Base-by-base conservation (phyloP, 53 echinoderm and acorn worm species). In the Echinarachnius parma region DNA sequence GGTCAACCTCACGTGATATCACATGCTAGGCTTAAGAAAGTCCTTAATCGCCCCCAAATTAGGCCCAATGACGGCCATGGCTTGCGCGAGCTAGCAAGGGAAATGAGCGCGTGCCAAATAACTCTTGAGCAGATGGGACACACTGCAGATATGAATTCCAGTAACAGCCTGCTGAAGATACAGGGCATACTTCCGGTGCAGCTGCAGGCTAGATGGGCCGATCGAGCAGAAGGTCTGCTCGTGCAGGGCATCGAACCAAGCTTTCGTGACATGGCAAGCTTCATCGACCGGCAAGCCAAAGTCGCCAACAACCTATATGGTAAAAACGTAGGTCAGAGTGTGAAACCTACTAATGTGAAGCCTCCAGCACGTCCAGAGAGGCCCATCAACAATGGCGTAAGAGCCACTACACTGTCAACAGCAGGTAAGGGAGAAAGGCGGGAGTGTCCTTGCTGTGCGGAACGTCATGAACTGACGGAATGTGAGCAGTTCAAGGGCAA, bases 81-180 rank as follows among this genome's bases (percentile, higher is more conserved):
- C 14, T 50, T 79, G 29, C 48, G 32, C 11, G 75, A 85, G 29
- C 39, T 79, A 31, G 79, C 75, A 42, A 48, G 72, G 18, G 56
- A 79, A 29, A 85, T 85, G 85, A 72, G 66, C 7, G 44, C 27
- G 34, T 79, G 85, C 63, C 62, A 85, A 32, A 62, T 80, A 21
- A 64, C 64, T 3, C 20, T 80, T 24, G 35, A 19, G 2, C 85
- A 85, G 46, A 61, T 80, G 46, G 65, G 75, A 11, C 39, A 74
- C 34, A 45, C 28, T 5, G 60, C 84, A 24, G 63, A 84, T 27
- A 62, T 86, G 30, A 75, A 80, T 59, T 59, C 65, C 4, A 61
- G 35, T 25, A 64, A 76, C 22, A 77, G 37, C 27, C 56, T 81
- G 19, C 62, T 81, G n/a, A 86, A 86, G 46, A 31, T 86, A 4